phyloP scores from a whole-genome alignment of 2,888 invertebrate species.

The Ophion slaviceki region DNA sequence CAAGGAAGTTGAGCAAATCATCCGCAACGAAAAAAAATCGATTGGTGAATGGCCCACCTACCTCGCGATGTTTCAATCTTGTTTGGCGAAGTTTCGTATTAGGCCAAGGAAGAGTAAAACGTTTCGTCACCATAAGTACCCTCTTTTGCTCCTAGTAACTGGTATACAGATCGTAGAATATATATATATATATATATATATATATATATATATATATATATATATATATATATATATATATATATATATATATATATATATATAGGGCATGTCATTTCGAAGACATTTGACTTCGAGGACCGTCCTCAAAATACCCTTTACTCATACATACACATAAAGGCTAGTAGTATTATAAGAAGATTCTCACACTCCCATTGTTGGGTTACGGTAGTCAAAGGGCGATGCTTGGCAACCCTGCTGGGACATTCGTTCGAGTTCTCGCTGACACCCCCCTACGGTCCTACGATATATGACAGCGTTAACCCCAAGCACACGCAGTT shows the following conservation, averaged over 20 bases:
- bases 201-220: background rate
- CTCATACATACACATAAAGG: constrained; percentile 9
- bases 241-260: background rate
- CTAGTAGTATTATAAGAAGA: constrained; percentile 56
- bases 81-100: background rate
- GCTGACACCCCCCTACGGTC: constrained; percentile 78
- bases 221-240: background rate
- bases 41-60: background rate
- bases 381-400: constrained; percentile 70
- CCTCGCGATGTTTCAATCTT: background rate
- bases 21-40: background rate
- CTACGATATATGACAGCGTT: constrained; percentile 75
- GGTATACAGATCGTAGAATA: constrained; percentile 29
- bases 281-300: too few species aligned
- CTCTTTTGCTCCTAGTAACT: constrained; percentile 11
- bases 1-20: background rate
- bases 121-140: constrained; percentile 34
- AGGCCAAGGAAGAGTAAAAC: background rate
- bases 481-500: constrained; percentile 55
- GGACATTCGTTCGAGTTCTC: constrained; percentile 76
- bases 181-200: background rate
- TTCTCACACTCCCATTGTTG: constrained; percentile 75
- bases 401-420: constrained; percentile 76
- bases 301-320: too few species aligned
- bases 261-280: background rate